A percentile compares a stretch with the other conserved stretches of the same genome.
These are phyloP conservation scores for Phataginus tricuspis DNA, from an alignment of 2,797 vertebrate species.

Conservation along the genomic window DNA sequence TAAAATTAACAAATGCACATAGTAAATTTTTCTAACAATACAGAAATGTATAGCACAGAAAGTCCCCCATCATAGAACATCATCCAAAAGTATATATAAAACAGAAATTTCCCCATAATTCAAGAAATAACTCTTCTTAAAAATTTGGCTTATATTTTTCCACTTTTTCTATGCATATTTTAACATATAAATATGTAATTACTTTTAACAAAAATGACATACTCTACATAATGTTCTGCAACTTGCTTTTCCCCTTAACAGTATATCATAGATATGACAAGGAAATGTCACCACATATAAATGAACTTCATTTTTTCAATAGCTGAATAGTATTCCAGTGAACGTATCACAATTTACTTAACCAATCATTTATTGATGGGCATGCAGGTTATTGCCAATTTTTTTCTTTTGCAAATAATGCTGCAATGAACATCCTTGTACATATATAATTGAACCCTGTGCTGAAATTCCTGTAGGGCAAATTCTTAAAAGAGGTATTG, in stretches of 20 bases:
- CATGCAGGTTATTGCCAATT: not conserved
- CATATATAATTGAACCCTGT: not conserved
- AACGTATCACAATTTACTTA: slow-evolving; percentile 7
- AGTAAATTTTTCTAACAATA: slow-evolving; percentile 62
- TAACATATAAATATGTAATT: slow-evolving; percentile 81
- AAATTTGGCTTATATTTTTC: slow-evolving; percentile 63
- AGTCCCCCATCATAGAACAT: not conserved
- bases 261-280: slow-evolving; percentile 48
- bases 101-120: slow-evolving; percentile 58
- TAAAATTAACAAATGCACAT: slow-evolving; percentile 66
- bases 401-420: slow-evolving; percentile 9
- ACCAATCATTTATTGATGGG: slow-evolving; percentile 34
- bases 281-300: slow-evolving; percentile 57
- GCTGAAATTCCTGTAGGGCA: slow-evolving; percentile 18
- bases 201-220: slow-evolving; percentile 75
- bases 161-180: slow-evolving; percentile 72
- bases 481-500: slow-evolving; percentile 49
- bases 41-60: slow-evolving; percentile 55
- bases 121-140: slow-evolving; percentile 72
- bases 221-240: not conserved
- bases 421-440: not conserved
- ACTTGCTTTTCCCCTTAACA: slow-evolving; percentile 15
- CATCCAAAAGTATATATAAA: slow-evolving; percentile 48
- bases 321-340: not conserved
- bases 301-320: slow-evolving; percentile 44